phyloP scores from a whole-genome alignment of 2,797 vertebrate genomes.

The Lepilemur ruficaudatus region DNA sequence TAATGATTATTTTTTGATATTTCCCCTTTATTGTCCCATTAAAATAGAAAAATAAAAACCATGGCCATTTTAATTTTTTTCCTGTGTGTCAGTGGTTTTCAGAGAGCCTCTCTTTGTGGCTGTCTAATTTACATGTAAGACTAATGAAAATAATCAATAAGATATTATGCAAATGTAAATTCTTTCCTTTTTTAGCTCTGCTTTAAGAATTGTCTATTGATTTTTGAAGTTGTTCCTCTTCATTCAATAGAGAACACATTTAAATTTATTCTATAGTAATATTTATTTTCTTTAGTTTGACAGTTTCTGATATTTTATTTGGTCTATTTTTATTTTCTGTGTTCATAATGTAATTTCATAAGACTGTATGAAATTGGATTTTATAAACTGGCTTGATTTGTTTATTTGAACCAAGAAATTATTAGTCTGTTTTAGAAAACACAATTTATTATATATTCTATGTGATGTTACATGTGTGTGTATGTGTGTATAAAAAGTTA shows the following conservation, averaged over 20 bases:
- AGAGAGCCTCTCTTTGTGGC: neutral
- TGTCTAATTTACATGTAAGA: neutral
- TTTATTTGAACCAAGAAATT: neutral
- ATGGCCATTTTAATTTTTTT: neutral
- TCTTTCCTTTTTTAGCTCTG: neutral
- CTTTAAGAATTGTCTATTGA: neutral
- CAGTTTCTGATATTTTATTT: neutral
- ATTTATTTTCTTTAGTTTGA: neutral
- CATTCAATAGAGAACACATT: neutral
- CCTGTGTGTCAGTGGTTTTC: neutral
- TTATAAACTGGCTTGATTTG: neutral
- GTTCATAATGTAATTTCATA: neutral
- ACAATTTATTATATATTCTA: neutral
- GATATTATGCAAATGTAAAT: neutral
- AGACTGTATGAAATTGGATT: neutral
- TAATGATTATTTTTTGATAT: neutral
- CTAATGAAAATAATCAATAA: neutral
- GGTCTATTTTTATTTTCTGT: neutral
- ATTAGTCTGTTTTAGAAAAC: neutral
- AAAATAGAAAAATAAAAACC: neutral
- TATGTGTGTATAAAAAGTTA: neutral
- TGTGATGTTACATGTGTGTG: neutral
- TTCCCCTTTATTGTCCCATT: neutral
- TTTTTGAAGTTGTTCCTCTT: neutral
- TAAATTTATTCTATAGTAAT: neutral